Base-by-base conservation (phyloP, 2,888 invertebrate genomes). In the Punctoribates punctum region DNA sequence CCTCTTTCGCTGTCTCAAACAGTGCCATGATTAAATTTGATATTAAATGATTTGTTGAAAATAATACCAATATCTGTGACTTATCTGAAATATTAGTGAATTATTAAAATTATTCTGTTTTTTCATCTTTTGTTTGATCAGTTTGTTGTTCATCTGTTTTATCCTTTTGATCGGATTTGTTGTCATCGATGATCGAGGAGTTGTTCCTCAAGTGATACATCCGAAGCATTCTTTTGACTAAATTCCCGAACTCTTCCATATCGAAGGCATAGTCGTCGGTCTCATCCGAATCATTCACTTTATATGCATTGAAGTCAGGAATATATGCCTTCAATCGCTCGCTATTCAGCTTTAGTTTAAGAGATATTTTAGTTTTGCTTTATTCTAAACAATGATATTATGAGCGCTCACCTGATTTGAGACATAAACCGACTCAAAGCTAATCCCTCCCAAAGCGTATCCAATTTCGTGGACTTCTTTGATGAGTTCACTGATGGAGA, bases 201-300 rank as follows among this genome's bases (percentile, higher is more conserved):
- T 48, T 72, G 27, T 13, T 72, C 38, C 25, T 72, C 25, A 46
- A 78, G 75, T 81, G 81, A 75, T 81, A 81, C 34, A 80, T 79
- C 70, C 80, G 76, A 27, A 81, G 76, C 81, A 81, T 81, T 76
- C 80, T 78, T 74, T 81, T 81, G 11, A 81, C 80, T 15, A 81
- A 74, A 65, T 80, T 76, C 20, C 81, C 81, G 57, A 81, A 81
- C 73, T 81, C 81, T 79, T 81, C 81, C 77, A 81, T 81, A 72
- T 81, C 81, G 23, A 79, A 78, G 1, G 81, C 80, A 11, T 79
- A 80, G 65, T 81, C 81, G 57, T 81, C 80, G 0, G 78, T 76
- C 57, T 80, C 79, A 0, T 77, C 77, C n/a, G 77, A 76, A 23
- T 78, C 79, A 4, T 17, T n/a, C 17, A 80, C 79, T 48, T 78